Base-by-base conservation (phyloP, 1,140 invertebrate species). In the Aphelenchoides fujianensis region DNA sequence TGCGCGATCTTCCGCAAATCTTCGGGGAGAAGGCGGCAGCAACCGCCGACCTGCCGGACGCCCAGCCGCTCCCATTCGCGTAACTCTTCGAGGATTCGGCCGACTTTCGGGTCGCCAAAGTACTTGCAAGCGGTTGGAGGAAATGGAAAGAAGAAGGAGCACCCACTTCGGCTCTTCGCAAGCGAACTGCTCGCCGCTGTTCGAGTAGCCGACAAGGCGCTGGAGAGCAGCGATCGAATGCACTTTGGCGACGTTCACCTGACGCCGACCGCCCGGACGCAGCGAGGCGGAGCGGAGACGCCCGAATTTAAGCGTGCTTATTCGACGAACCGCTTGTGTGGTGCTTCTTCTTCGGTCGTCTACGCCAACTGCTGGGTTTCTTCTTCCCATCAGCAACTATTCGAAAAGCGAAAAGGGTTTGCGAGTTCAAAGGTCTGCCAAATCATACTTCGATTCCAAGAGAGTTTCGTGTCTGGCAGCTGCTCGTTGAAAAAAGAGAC, bases 141-240 rank as follows among this genome's bases (percentile, higher is more conserved):
- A n/a, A n/a, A n/a, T n/a, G n/a, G n/a, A n/a, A n/a, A n/a, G n/a
- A n/a, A n/a, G n/a, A n/a, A n/a, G n/a, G n/a, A n/a, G 19, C 1
- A n/a, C 57, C 37, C 28, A 61, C 57, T 27, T 30, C 3, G 16
- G 1, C 57, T 16, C n/a, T 16, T 61, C 57, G n/a, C 28, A 19
- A 30, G 28, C 57, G 28, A 19, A 61, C 28, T 27, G 28, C 37
- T 61, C 57, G 28, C 57, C 57, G 28, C 57, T 61, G 57, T 61
- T 61, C 37, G 57, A 34, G 36, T 61, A 61, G 16, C 28, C 57
- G n/a, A 16, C n/a, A n/a, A 34, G 2, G 27, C 57, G 28, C 19
- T n/a, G 1, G 16, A 30, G n/a, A 61, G 16, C 27, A 61, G 57
- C 19, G 19, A 27, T 61, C 37, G 28, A 30, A 61, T 61, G 27